Evolutionary conservation across 2,888 invertebrate genomes (phyloP).

Genomic region (Lasioglossum vierecki): DNA sequence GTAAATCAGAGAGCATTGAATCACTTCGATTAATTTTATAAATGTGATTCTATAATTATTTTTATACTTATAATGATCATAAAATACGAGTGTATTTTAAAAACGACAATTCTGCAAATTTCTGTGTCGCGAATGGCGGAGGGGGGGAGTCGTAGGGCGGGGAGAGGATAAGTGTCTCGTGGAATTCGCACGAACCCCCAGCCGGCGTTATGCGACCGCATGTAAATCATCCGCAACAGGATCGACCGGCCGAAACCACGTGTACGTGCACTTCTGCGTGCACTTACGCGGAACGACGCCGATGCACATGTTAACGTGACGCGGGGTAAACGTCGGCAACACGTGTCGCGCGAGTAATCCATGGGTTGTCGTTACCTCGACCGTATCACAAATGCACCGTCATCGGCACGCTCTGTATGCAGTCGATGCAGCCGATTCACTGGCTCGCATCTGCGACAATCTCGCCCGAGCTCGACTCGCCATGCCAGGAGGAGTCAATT

Average conservation of each 20-base stretch:
- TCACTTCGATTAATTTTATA: no score
- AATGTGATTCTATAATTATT: no score
- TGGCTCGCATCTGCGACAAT: slow-evolving; percentile 22
- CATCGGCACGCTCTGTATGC: slow-evolving; percentile 41
- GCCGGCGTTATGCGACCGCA: slow-evolving; percentile 65
- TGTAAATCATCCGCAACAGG: slow-evolving; percentile 70
- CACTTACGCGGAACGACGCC: slow-evolving; percentile 67
- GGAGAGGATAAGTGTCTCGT: slow-evolving; percentile 12
- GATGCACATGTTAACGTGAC: slow-evolving; percentile 72
- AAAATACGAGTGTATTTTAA: no score
- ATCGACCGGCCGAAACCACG: slow-evolving; percentile 62
- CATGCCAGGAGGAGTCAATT: slow-evolving; percentile 2
- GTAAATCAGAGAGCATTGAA: background rate
- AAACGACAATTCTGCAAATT: no score
- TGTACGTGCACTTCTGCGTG: slow-evolving; percentile 63
- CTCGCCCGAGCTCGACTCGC: background rate
- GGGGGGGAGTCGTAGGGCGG: background rate
- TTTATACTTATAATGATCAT: no score
- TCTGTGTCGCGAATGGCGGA: background rate
- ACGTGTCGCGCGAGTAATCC: slow-evolving; percentile 71
- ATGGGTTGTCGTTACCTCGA: slow-evolving; percentile 66
- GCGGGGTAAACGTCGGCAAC: slow-evolving; percentile 69
- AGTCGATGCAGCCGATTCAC: slow-evolving; percentile 33
- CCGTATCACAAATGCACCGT: slow-evolving; percentile 57
- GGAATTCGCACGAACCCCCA: slow-evolving; percentile 34